Evolutionary conservation across 1,140 invertebrate species (phyloP).

Genomic region (Daktulosphaira vitifoliae): DNA sequence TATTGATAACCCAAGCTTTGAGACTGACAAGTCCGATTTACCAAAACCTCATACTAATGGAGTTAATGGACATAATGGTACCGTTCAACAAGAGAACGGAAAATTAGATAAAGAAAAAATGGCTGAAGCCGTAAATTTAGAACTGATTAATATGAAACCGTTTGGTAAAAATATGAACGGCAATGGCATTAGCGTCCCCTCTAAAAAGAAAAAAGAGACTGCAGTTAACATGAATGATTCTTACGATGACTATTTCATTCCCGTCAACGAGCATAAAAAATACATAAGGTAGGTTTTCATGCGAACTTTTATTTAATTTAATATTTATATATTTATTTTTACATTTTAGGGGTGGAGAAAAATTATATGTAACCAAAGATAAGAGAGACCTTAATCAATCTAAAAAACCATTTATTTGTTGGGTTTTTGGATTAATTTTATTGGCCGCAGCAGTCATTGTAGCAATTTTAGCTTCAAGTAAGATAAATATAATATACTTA

Average conservation of each 20-base stretch:
- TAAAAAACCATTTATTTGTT: conserved; percentile 39
- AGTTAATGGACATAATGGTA: neutral
- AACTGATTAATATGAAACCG: conserved; percentile 63
- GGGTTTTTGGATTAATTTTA: conserved; percentile 48
- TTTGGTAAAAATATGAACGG: conserved; percentile 43
- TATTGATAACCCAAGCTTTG: conserved; percentile 39
- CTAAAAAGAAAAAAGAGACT: conserved; percentile 54
- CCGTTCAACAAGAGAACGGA: conserved; percentile 34
- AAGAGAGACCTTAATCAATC: conserved; percentile 57
- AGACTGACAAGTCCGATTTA: conserved; percentile 25
- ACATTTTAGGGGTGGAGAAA: conserved; percentile 52
- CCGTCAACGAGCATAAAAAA: conserved; percentile 72
- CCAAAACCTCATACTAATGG: conserved; percentile 19
- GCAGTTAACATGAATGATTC: conserved; percentile 63
- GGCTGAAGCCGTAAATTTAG: conserved; percentile 67
- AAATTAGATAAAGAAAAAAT: conserved; percentile 44
- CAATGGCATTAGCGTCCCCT: conserved; percentile 38
- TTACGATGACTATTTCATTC: conserved; percentile 74
- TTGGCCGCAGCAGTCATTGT: conserved; percentile 56
- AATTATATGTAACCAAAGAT: conserved; percentile 70
- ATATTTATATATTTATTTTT: neutral
- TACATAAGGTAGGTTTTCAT: conserved; percentile 60
- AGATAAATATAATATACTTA: conserved; percentile 42
- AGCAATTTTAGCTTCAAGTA: conserved; percentile 61
- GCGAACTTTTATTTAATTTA: neutral